Evolutionary conservation across 2,888 invertebrate genomes (phyloP).

Genomic region (Parnassius mnemosyne): DNA sequence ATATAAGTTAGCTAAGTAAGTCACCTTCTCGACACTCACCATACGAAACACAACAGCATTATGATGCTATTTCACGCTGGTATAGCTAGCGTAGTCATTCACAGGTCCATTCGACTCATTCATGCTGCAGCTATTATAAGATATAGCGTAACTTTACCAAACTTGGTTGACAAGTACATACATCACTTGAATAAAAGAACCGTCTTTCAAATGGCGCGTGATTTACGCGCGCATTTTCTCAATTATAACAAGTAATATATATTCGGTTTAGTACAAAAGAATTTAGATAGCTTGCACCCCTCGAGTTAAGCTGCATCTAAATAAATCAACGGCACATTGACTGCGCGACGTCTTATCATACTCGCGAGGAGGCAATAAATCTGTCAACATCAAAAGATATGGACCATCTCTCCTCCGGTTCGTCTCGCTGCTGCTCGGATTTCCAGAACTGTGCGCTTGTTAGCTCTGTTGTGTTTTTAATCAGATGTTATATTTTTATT

Average conservation of each 20-base stretch:
- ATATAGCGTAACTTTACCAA: no score
- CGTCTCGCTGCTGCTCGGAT: slow-evolving; percentile 16
- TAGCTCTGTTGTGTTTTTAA: slow-evolving; percentile 8
- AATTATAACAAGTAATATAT: slow-evolving; percentile 12
- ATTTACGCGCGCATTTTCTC: neutral
- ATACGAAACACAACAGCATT: no score
- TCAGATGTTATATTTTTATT: slow-evolving; percentile 4
- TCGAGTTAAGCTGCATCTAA: slow-evolving; percentile 18
- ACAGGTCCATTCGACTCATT: no score
- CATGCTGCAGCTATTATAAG: no score
- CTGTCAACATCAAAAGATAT: slow-evolving; percentile 30
- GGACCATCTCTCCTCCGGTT: slow-evolving; percentile 25
- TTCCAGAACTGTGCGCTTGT: slow-evolving; percentile 24
- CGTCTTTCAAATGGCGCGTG: neutral
- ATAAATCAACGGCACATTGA: slow-evolving; percentile 28
- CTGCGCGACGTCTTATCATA: slow-evolving; percentile 32
- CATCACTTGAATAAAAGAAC: neutral
- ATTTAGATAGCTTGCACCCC: slow-evolving; percentile 13
- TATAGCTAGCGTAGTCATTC: no score
- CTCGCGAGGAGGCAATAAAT: slow-evolving; percentile 29
- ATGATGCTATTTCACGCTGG: no score
- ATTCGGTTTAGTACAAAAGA: slow-evolving; percentile 3
- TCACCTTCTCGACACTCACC: no score
- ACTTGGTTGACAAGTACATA: no score
- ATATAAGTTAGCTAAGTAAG: no score